A percentile compares a stretch with the other conserved stretches of the same genome.
Conservation (phyloP, 2,888 invertebrate species). For the Spatulosminthurus flaviceps region DNA sequence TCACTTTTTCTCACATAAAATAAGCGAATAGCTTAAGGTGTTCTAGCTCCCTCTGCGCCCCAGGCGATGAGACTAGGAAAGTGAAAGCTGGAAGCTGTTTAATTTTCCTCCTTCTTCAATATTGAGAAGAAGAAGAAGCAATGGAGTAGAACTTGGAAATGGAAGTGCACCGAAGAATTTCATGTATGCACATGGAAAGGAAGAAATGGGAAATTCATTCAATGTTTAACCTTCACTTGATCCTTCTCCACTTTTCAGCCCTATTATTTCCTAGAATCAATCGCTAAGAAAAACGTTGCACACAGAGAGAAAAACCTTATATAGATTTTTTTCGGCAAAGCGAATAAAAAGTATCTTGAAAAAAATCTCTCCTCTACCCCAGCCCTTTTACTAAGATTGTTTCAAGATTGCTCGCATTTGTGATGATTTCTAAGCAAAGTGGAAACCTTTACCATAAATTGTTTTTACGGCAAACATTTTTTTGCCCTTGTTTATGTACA, state of each 20-base stretch:
- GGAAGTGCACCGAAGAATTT: constrained; percentile 14
- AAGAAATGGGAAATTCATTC: constrained; percentile 40
- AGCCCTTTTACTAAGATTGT: constrained; percentile 44
- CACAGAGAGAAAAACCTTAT: too few species aligned
- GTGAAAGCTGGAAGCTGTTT: constrained; percentile 33
- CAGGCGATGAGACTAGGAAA: not conserved
- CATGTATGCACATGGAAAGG: constrained; percentile 2
- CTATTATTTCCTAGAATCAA: not conserved
- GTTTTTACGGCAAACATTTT: constrained; percentile 22
- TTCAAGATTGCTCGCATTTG: constrained; percentile 36
- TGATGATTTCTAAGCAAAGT: constrained; percentile 32
- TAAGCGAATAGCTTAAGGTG: too few species aligned
- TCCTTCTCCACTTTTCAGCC: constrained; percentile 23
- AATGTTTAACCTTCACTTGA: constrained; percentile 39
- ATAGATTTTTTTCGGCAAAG: not conserved
- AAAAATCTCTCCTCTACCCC: not conserved
- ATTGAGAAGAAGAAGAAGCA: not conserved
- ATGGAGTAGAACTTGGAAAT: constrained; percentile 28
- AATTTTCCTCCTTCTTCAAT: constrained; percentile 37
- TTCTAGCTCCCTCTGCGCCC: not conserved
- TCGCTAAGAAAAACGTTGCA: not conserved
- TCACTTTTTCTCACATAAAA: too few species aligned
- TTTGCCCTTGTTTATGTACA: not conserved
- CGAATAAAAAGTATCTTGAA: not conserved
- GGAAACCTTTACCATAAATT: constrained; percentile 31